Evolutionary conservation across 2,888 invertebrate species (phyloP), one percentile per base, ranked within the genome.

Genomic region (Trichogramma dendrolimi): DNA sequence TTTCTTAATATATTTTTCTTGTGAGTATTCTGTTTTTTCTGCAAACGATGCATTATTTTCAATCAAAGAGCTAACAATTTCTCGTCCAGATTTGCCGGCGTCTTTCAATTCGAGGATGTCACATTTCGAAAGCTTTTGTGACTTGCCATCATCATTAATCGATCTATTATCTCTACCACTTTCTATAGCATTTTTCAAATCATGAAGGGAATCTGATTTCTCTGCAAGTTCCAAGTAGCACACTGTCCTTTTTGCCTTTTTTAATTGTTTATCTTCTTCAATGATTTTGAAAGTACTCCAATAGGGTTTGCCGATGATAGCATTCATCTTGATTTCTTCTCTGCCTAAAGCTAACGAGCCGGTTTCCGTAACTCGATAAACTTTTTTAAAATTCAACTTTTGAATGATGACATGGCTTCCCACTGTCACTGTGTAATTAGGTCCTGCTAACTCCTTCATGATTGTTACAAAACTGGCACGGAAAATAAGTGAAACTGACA

Each of bases 1-100:
- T 77, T 97, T 97, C 71, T 90, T 91, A 50, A 97, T 83, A 78
- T 97, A 98, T 78, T 97, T 97, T 70, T 93, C 92, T 78, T 97
- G 92, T 0, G 92, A 90, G 78, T 89, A 97, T 72, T 91, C 93
- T 0, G 96, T 97, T 83, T 96, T 96, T 60, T 86, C 84, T 46
- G 86, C 85, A 78, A 97, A 98, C 1, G 96, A 94, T 68, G 88
- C 89, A 11, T 96, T 97, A 76, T 96, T 96, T 65, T 89, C 90
- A 55, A 97, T 90, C 10, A 98, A 83, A 59, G 90, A 89, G 66
- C 87, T 90, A 5, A 97, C 88, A 68, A 97, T 94, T 72, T 91
- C 89, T 14, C 87, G 87, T 0, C 93, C 92, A 65, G 88, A 88
- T 38, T 85, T 81, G 41, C 92, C 90, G 68, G 88, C 87, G 62